A percentile compares a stretch with the other conserved stretches of the same genome.
Conservation (phyloP, 1,140 invertebrate genomes). For the Drosophila bocqueti region DNA sequence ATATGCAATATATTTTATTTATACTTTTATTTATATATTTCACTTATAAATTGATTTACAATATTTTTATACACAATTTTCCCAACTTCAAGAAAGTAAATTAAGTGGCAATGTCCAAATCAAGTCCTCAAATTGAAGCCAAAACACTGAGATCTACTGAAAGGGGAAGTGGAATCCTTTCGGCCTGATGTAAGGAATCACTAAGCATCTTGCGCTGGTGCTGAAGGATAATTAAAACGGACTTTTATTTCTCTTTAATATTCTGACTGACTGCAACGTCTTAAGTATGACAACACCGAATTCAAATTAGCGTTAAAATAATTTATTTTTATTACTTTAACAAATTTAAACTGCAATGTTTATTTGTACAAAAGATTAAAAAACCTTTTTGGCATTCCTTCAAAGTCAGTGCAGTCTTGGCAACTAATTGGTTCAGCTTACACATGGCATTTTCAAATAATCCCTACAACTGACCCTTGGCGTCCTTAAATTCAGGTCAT, state of each 20-base stretch:
- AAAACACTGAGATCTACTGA: neutral
- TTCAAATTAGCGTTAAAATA: neutral
- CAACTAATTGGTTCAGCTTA: neutral
- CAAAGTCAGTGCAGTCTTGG: neutral
- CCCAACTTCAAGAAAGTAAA: too few relatives aligned
- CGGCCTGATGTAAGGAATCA: neutral
- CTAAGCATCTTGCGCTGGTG: too few relatives aligned
- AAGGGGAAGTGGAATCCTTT: neutral
- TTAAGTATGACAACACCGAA: too few relatives aligned
- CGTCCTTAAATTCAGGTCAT: constrained; percentile 53
- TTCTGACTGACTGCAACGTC: too few relatives aligned
- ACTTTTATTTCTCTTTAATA: too few relatives aligned
- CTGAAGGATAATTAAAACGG: neutral
- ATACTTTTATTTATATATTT: too few relatives aligned
- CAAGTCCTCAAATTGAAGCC: neutral
- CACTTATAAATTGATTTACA: too few relatives aligned
- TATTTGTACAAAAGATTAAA: neutral
- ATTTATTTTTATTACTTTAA: neutral
- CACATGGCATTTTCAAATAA: neutral
- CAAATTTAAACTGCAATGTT: neutral
- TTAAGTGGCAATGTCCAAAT: neutral
- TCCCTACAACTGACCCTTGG: constrained; percentile 7
- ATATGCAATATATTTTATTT: too few relatives aligned
- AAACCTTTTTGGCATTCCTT: neutral
- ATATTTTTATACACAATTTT: too few relatives aligned